A percentile compares a stretch with the other conserved stretches of the same genome.
Conservation (phyloP, 2,888 invertebrate species). For the Eueremaeus valkanovi region DNA sequence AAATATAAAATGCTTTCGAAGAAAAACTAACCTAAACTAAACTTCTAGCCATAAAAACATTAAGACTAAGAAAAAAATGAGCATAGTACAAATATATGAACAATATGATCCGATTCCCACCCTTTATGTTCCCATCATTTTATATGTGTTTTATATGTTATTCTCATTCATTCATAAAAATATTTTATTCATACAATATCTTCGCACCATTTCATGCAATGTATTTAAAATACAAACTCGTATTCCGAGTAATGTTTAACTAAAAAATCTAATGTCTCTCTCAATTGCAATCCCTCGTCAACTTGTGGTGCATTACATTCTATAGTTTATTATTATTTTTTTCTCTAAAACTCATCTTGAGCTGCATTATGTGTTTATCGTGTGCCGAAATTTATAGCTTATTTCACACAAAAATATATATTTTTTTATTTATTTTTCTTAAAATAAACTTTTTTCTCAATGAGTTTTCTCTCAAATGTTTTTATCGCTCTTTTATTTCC, state of each 20-base stretch:
- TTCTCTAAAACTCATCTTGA: neutral
- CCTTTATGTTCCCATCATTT: conserved; percentile 34
- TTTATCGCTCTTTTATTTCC: neutral
- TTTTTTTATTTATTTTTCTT: neutral
- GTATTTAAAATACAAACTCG: neutral
- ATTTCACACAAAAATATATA: too few species aligned
- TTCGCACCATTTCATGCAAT: neutral
- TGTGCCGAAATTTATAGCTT: neutral
- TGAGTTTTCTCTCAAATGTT: neutral
- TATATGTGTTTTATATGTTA: conserved; percentile 23
- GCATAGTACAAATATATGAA: neutral
- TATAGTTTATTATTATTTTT: neutral
- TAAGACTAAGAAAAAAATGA: neutral
- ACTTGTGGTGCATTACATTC: conserved; percentile 19
- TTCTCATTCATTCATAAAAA: conserved; percentile 14
- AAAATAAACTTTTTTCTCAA: neutral
- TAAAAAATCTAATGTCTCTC: conserved; percentile 22
- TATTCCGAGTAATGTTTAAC: too few species aligned
- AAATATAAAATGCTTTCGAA: conserved; percentile 20
- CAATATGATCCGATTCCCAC: conserved; percentile 25
- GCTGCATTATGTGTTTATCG: conserved; percentile 34
- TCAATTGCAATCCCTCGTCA: neutral
- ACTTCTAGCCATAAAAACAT: neutral
- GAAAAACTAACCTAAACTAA: neutral
- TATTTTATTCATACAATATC: neutral